phyloP scores from a whole-genome alignment of 1,140 invertebrate genomes.

The Neotoxoptera formosana region DNA sequence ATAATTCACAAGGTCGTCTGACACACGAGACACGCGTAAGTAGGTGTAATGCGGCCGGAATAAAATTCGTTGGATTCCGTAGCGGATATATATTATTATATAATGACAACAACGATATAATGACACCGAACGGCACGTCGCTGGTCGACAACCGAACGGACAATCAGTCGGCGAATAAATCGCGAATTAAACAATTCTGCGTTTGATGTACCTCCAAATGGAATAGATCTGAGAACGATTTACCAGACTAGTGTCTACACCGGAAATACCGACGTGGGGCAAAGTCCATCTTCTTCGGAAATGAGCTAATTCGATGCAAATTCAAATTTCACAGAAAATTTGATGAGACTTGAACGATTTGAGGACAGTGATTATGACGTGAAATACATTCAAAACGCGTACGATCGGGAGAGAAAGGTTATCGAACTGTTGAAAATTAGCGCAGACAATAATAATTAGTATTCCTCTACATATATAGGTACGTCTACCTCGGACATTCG shows the following conservation, averaged over 20 bases:
- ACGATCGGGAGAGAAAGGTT: background rate
- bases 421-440: background rate
- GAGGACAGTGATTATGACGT: background rate
- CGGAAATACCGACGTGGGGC: background rate
- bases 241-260: too few relatives aligned
- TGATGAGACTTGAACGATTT: background rate
- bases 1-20: background rate
- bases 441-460: background rate
- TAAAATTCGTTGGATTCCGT: background rate
- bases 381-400: background rate
- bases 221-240: background rate
- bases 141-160: background rate
- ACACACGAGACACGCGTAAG: background rate
- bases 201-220: background rate
- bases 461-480: background rate
- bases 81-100: background rate
- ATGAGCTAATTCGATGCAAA: too few relatives aligned
- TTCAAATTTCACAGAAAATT: too few relatives aligned
- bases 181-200: background rate
- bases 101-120: too few relatives aligned
- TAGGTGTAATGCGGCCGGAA: background rate
- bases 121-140: too few relatives aligned
- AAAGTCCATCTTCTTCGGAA: background rate
- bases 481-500: background rate
- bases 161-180: background rate